phyloP scores from a whole-genome alignment of 2,797 vertebrate species.

The Florisuga fusca region DNA sequence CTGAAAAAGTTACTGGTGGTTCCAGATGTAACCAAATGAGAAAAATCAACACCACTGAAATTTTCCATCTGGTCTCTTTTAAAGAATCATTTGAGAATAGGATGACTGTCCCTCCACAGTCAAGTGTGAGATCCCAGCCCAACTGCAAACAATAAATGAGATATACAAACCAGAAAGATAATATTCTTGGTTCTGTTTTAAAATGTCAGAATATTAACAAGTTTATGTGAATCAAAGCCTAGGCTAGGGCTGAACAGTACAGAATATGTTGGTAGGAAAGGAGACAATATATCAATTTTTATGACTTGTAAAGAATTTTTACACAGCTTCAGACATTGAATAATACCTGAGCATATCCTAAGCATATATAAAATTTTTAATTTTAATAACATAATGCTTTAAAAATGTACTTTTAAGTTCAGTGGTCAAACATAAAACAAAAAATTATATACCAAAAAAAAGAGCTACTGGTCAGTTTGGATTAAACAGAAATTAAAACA shows the following conservation, averaged over 20 bases:
- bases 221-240: background rate
- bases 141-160: background rate
- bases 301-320: background rate
- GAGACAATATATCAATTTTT: background rate
- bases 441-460: background rate
- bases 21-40: background rate
- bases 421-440: background rate
- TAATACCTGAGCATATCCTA: background rate
- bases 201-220: background rate
- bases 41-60: background rate
- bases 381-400: background rate
- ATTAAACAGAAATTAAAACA: background rate
- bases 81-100: background rate
- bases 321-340: background rate
- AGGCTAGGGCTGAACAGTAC: background rate
- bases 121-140: background rate
- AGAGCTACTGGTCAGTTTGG: rapidly evolving
- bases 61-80: background rate
- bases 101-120: background rate
- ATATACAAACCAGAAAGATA: background rate
- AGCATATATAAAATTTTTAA: background rate
- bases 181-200: background rate
- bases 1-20: background rate
- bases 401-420: background rate
- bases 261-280: background rate